phyloP scores from a whole-genome alignment of 1,140 invertebrate genomes.

The Pteromalus puparum region DNA sequence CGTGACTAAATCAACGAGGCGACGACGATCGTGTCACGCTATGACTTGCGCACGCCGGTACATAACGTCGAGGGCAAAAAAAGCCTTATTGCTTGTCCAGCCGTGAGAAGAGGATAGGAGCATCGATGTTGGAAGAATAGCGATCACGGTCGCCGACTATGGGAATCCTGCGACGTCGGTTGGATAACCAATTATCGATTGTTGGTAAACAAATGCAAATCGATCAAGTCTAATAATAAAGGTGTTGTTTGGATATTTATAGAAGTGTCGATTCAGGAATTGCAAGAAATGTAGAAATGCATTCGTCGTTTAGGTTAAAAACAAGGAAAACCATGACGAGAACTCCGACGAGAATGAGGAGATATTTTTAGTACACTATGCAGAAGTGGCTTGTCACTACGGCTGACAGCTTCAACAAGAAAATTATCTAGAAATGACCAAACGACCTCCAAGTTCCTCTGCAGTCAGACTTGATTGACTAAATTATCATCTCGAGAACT shows the following conservation, averaged over 20 bases:
- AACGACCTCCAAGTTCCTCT: background rate
- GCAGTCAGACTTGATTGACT: constrained; percentile 4
- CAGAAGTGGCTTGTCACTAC: background rate
- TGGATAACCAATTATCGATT: too few species aligned
- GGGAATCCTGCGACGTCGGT: background rate
- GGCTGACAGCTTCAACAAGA: constrained; percentile 3
- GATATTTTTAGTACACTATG: background rate
- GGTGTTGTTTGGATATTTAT: background rate
- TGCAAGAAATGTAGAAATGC: too few species aligned
- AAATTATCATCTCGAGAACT: constrained; percentile 9
- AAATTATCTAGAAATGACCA: constrained; percentile 5
- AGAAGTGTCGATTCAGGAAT: too few species aligned
- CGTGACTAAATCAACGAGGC: background rate
- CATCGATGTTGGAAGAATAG: background rate
- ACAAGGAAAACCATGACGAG: too few species aligned
- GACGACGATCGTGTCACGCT: constrained; percentile 1
- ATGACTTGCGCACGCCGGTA: background rate
- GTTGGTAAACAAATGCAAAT: background rate
- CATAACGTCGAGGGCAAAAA: background rate
- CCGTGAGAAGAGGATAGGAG: background rate
- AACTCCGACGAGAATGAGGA: background rate
- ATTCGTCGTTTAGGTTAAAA: too few species aligned
- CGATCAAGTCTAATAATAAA: background rate
- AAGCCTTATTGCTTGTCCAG: background rate
- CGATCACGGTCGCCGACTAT: background rate